Percentiles rank a stretch among this genome's conserved stretches.
Conservation (phyloP, 2,113 vertebrate species). For the Ceyx melanurus region DNA sequence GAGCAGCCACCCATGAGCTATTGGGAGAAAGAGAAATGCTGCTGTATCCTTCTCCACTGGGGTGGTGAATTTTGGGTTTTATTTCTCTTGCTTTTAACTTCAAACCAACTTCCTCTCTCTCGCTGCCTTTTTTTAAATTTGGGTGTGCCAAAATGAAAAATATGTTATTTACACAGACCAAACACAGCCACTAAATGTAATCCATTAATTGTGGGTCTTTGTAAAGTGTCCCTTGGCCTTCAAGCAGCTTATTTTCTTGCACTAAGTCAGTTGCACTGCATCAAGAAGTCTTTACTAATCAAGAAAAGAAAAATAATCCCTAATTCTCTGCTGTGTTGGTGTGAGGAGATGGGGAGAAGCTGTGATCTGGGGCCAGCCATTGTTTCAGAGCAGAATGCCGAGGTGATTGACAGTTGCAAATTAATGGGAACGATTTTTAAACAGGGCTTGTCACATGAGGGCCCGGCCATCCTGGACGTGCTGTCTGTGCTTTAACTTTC, state of each 20-base stretch:
- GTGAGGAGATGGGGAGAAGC: not conserved
- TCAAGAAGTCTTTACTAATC: slow-evolving; percentile 32
- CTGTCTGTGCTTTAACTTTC: slow-evolving; percentile 58
- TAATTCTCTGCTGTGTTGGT: slow-evolving; percentile 21
- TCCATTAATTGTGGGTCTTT: not conserved
- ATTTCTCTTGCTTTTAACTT: slow-evolving; percentile 27
- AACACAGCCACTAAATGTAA: not conserved
- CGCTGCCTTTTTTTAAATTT: not conserved
- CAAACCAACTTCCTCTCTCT: not conserved
- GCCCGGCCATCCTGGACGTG: slow-evolving; percentile 4
- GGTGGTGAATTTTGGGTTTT: not conserved
- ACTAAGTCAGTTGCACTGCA: not conserved
- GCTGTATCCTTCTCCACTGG: not conserved
- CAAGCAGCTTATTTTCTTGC: not conserved
- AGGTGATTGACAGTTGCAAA: slow-evolving; percentile 64
- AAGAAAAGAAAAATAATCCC: not conserved
- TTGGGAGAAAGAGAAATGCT: not conserved
- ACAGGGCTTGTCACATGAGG: slow-evolving; percentile 47
- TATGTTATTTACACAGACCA: not conserved
- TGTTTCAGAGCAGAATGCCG: slow-evolving; percentile 35
- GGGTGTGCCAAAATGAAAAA: slow-evolving; percentile 11
- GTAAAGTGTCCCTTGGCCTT: not conserved
- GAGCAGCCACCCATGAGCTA: not conserved
- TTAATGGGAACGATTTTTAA: slow-evolving; percentile 54
- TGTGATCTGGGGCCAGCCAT: slow-evolving; percentile 28